These are phyloP conservation scores for Sciurus vulgaris DNA, from an alignment of 2,797 vertebrate species.

Conservation along the genomic window DNA sequence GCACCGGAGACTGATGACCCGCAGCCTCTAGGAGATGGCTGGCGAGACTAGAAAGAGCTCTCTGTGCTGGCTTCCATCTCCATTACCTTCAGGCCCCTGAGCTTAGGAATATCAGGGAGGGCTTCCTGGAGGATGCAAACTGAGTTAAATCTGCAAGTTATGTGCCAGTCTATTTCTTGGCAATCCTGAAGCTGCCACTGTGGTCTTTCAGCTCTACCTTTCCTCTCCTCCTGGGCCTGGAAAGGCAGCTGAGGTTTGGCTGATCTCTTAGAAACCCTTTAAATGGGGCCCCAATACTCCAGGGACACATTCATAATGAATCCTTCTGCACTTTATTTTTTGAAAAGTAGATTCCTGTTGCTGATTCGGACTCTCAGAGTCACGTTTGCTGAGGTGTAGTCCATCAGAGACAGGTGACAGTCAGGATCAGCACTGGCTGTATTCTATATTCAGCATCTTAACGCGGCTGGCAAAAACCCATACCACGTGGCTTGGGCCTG, in stretches of 20 bases:
- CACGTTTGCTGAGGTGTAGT: slow-evolving; percentile 19
- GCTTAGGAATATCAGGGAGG: neutral
- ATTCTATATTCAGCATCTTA: slow-evolving; percentile 64
- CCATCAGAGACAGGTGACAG: neutral
- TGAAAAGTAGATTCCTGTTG: neutral
- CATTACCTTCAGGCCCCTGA: neutral
- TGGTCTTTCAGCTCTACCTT: neutral
- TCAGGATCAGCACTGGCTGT: slow-evolving; percentile 5
- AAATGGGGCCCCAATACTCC: neutral
- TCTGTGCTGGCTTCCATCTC: neutral
- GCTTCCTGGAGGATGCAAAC: neutral
- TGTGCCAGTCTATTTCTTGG: neutral
- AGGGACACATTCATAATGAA: neutral
- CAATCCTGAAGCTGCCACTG: neutral
- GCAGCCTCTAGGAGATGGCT: too few species aligned
- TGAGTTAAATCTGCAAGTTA: slow-evolving; percentile 6
- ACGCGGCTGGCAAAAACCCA: slow-evolving; percentile 36
- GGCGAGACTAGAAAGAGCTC: neutral
- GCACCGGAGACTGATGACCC: neutral
- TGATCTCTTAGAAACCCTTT: neutral
- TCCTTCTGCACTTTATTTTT: neutral
- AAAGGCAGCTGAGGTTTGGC: neutral
- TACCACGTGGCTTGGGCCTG: fast-evolving
- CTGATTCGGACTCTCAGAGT: slow-evolving; percentile 25
- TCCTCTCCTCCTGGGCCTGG: neutral